Evolutionary conservation across 1,140 invertebrate species (phyloP).

Genomic region (Teleopsis dalmanni): DNA sequence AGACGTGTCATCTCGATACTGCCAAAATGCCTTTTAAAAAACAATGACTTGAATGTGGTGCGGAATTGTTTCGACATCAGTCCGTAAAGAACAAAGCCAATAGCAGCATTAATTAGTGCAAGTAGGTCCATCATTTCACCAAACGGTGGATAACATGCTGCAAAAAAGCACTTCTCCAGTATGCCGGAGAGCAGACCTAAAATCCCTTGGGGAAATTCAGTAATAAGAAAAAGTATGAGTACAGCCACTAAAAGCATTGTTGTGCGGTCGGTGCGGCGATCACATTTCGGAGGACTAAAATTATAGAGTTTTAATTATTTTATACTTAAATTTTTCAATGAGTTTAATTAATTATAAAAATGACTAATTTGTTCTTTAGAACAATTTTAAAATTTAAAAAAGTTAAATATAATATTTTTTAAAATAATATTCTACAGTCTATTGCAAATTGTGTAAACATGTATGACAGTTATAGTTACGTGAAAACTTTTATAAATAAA

Average conservation of each 20-base stretch:
- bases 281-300: constrained; percentile 54
- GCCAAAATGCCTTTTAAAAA: constrained; percentile 50
- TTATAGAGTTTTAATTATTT: too few species aligned
- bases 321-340: too few species aligned
- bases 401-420: too few species aligned
- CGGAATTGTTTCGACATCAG: constrained; percentile 90
- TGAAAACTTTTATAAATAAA: too few species aligned
- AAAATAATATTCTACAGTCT: too few species aligned
- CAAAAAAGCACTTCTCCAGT: constrained; percentile 65
- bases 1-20: constrained; percentile 46
- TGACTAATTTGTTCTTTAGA: too few species aligned
- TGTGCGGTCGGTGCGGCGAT: constrained; percentile 71
- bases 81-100: constrained; percentile 92
- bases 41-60: constrained; percentile 71
- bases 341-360: too few species aligned
- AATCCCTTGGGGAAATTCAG: constrained; percentile 78
- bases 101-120: constrained; percentile 82
- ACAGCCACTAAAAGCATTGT: constrained; percentile 86
- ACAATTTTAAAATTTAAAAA: too few species aligned
- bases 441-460: too few species aligned
- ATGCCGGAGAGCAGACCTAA: constrained; percentile 65
- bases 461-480: too few species aligned
- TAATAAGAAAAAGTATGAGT: constrained; percentile 74
- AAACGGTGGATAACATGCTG: constrained; percentile 66
- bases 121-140: constrained; percentile 88